A percentile compares a stretch with the other conserved stretches of the same genome.
These are phyloP conservation scores for Anas platyrhynchos DNA, from an alignment of 2,113 vertebrate genomes.

Conservation along the genomic window DNA sequence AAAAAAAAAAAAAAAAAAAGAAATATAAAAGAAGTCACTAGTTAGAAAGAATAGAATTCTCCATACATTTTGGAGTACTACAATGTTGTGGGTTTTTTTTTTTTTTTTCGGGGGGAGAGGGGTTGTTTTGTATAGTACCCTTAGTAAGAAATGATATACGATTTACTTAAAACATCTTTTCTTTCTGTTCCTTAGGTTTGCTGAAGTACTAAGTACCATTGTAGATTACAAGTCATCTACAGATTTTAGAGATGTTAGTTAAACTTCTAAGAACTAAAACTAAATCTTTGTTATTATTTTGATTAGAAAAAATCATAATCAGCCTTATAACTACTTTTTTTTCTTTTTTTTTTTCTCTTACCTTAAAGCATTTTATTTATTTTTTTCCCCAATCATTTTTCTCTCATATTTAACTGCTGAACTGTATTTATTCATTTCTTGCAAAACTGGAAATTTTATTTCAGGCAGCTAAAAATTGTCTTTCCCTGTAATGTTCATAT, in stretches of 20 bases:
- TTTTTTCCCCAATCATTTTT: not conserved
- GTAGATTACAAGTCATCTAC: not conserved
- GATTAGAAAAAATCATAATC: not conserved
- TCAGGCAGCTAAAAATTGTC: not conserved
- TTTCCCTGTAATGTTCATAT: not conserved
- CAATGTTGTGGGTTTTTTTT: not conserved
- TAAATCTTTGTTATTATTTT: not conserved
- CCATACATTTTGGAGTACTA: not conserved
- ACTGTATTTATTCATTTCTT: not conserved
- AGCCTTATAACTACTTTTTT: not conserved
- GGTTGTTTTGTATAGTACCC: not conserved
- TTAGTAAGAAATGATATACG: not conserved
- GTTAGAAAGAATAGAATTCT: not conserved
- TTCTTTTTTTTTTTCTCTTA: not conserved
- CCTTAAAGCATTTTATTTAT: not conserved
- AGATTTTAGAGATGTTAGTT: not conserved
- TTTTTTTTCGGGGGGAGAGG: not conserved
- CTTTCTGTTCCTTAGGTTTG: not conserved
- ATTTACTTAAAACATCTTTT: not conserved
- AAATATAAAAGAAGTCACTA: conserved; percentile 4
- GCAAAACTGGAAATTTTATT: not conserved
- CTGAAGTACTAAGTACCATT: not conserved
- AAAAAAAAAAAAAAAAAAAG: not conserved
- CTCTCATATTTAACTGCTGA: not conserved
- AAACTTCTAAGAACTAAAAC: not conserved